phyloP scores from a whole-genome alignment of 2,113 vertebrate genomes.

The Pimephales promelas region DNA sequence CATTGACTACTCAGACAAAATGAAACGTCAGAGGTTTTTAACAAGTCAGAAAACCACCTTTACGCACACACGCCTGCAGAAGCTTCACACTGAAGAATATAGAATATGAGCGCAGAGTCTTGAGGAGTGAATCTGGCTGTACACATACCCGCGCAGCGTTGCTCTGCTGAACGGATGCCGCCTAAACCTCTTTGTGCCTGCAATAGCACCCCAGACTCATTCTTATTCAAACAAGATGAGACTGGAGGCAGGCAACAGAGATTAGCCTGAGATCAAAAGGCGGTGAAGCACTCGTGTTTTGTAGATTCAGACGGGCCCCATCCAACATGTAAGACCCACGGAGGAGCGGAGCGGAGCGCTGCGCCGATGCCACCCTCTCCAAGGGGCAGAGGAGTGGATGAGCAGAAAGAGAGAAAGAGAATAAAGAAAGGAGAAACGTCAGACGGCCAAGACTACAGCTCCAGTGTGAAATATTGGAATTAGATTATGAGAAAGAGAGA shows the following conservation, averaged over 20 bases:
- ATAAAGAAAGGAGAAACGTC: slow-evolving; percentile 44
- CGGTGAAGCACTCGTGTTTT: slow-evolving; percentile 71
- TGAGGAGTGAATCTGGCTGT: slow-evolving; percentile 38
- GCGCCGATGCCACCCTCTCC: slow-evolving; percentile 44
- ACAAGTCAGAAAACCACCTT: slow-evolving; percentile 24
- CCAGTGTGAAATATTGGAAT: slow-evolving; percentile 36
- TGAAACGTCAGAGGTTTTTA: slow-evolving; percentile 38
- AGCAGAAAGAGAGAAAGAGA: slow-evolving; percentile 55
- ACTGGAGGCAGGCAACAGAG: slow-evolving; percentile 78
- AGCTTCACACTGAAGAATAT: slow-evolving; percentile 28
- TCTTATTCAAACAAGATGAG: slow-evolving; percentile 80
- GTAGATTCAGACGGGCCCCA: slow-evolving; percentile 69
- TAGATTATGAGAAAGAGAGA: slow-evolving; percentile 1
- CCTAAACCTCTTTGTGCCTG: slow-evolving; percentile 77
- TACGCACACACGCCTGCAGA: slow-evolving; percentile 24
- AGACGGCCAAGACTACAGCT: slow-evolving; percentile 9
- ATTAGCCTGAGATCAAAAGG: slow-evolving; percentile 80
- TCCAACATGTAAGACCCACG: slow-evolving; percentile 44
- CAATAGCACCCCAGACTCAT: slow-evolving; percentile 74
- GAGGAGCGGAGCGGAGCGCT: slow-evolving; percentile 38
- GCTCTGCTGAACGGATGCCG: slow-evolving; percentile 60
- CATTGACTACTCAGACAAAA: slow-evolving; percentile 27
- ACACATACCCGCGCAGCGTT: slow-evolving; percentile 40
- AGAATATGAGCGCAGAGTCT: slow-evolving; percentile 16
- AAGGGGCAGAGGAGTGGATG: slow-evolving; percentile 59